phyloP scores from a whole-genome alignment of 2,797 vertebrate genomes.

The Bufotes viridis region DNA sequence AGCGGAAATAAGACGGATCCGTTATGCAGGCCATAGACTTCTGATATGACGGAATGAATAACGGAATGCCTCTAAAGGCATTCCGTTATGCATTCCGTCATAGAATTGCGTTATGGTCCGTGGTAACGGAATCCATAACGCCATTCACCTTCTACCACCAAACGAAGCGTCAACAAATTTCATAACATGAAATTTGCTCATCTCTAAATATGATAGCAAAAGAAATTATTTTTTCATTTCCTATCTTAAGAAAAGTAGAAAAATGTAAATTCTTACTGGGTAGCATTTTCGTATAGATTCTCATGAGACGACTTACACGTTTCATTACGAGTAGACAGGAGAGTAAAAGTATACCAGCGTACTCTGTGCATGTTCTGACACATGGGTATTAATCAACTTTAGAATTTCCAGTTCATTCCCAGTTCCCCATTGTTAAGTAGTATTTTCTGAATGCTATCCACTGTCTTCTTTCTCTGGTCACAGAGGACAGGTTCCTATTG shows the following conservation, averaged over 20 bases:
- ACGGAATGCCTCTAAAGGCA: no score
- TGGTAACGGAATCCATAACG: no score
- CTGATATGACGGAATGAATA: no score
- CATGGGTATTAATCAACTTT: conserved; percentile 18
- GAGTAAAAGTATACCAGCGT: not conserved
- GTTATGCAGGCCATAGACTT: no score
- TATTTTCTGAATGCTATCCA: not conserved
- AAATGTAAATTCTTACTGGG: not conserved
- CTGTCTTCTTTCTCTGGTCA: not conserved
- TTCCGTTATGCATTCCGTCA: no score
- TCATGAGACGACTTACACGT: not conserved
- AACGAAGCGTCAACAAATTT: no score
- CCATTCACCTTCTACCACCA: no score
- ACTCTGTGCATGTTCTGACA: not conserved
- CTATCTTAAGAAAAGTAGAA: not conserved
- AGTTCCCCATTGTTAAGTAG: conserved; percentile 8
- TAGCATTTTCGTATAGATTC: not conserved
- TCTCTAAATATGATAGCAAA: not conserved
- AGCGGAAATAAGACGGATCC: no score
- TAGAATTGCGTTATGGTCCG: no score
- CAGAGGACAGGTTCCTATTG: not conserved
- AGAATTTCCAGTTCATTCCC: not conserved
- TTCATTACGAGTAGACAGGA: not conserved
- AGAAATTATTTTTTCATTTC: not conserved
- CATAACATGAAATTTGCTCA: no score